Percentiles rank a stretch among this genome's conserved stretches.
Evolutionary conservation across 1,140 invertebrate genomes (phyloP).

Genomic region (Dryas iulia): DNA sequence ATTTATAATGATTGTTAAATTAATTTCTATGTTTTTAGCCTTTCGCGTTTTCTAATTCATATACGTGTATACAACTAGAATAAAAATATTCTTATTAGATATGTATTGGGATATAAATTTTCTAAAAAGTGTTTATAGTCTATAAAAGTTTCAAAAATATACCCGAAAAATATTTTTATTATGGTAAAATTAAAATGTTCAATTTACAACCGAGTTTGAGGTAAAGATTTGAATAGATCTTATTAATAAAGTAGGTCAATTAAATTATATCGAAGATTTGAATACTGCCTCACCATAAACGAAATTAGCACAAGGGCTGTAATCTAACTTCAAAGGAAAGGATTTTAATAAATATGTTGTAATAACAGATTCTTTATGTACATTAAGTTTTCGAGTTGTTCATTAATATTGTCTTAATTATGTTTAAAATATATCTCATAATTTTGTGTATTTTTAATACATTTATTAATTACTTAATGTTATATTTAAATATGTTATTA

Average conservation of each 20-base stretch:
- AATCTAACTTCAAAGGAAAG: background rate
- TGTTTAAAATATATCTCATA: no score
- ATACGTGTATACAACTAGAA: no score
- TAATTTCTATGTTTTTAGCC: background rate
- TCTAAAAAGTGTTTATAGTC: no score
- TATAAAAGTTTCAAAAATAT: no score
- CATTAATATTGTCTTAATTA: no score
- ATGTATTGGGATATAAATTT: no score
- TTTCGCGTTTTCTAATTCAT: no score
- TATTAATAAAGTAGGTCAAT: slow-evolving; percentile 13
- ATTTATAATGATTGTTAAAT: slow-evolving; percentile 9
- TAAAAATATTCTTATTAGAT: no score
- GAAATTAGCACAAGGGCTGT: slow-evolving; percentile 4
- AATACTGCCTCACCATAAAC: slow-evolving; percentile 6
- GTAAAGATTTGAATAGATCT: slow-evolving; percentile 11
- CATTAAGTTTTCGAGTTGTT: no score
- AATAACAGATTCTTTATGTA: background rate
- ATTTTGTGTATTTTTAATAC: background rate
- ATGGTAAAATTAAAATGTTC: background rate
- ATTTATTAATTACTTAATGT: background rate
- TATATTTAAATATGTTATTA: background rate
- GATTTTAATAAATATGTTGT: slow-evolving; percentile 1
- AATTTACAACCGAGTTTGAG: background rate
- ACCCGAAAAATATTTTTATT: no score
- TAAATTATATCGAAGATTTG: slow-evolving; percentile 8